A percentile compares a stretch with the other conserved stretches of the same genome.
These are phyloP conservation scores for Mechanitis mazaeus DNA, from an alignment of 2,888 invertebrate genomes.

Conservation along the genomic window DNA sequence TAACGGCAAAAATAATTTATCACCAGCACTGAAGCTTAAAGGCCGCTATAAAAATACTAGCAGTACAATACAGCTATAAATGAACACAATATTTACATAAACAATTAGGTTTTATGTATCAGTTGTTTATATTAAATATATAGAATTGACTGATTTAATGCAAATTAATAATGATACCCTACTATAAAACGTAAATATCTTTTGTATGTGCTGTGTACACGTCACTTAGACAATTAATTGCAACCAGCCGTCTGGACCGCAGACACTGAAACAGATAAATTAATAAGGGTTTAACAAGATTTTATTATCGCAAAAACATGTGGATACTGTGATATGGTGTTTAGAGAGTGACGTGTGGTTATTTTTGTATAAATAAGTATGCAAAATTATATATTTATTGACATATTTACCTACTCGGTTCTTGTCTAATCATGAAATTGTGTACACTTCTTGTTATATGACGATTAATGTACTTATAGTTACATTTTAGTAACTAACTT, in stretches of 20 bases:
- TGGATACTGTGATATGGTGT: background rate
- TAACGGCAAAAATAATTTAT: conserved; percentile 24
- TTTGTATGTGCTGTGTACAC: conserved; percentile 10
- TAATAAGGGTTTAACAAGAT: conserved; percentile 23
- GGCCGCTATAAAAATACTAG: conserved; percentile 19
- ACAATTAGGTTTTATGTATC: background rate
- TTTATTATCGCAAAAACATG: conserved; percentile 10
- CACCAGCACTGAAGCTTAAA: conserved; percentile 17
- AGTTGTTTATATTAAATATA: background rate
- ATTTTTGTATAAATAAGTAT: background rate
- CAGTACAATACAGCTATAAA: conserved; percentile 6
- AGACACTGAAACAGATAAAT: conserved; percentile 25
- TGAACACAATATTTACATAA: conserved; percentile 3
- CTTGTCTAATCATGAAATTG: no score
- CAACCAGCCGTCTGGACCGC: conserved; percentile 29
- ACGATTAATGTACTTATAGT: no score
- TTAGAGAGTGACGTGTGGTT: background rate
- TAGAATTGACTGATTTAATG: no score
- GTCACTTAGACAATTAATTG: conserved; percentile 29
- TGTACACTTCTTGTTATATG: no score
- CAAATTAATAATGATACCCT: background rate
- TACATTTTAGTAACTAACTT: no score
- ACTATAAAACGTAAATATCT: conserved; percentile 1
- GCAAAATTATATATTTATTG: no score
- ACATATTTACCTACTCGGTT: no score